phyloP scores from a whole-genome alignment of 2,797 vertebrate genomes.

The Austrolebias charrua region DNA sequence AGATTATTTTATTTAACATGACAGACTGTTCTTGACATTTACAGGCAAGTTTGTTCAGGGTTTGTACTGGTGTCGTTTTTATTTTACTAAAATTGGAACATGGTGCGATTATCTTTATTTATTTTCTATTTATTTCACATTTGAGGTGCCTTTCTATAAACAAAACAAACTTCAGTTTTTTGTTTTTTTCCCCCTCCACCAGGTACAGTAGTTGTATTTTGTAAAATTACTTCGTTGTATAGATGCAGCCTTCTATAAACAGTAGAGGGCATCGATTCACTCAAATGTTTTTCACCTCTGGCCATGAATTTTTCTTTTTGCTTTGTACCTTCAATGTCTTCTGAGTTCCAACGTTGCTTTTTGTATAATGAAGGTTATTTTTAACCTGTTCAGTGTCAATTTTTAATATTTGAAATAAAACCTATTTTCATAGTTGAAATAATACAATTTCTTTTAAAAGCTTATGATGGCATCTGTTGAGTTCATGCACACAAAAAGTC shows the following conservation, averaged over 20 bases:
- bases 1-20: constrained; percentile 2
- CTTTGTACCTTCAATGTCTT: neutral
- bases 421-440: constrained; percentile 9
- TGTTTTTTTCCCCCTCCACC: neutral
- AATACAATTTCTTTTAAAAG: constrained; percentile 30
- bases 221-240: neutral
- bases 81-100: neutral
- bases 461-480: neutral
- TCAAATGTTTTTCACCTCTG: constrained; percentile 17
- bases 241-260: constrained; percentile 10
- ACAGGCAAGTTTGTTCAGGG: neutral
- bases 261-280: constrained; percentile 55
- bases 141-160: constrained; percentile 7
- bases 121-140: neutral
- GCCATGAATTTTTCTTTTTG: constrained; percentile 1
- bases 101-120: neutral
- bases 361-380: neutral
- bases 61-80: neutral
- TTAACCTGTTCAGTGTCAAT: constrained; percentile 24
- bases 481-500: neutral
- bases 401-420: neutral
- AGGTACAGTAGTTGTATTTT: neutral
- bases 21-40: too few relatives aligned
- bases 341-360: neutral
- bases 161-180: neutral